These are phyloP conservation scores for Sinopyrophorus schimmeli DNA, from an alignment of 2,888 invertebrate species.

Conservation along the genomic window DNA sequence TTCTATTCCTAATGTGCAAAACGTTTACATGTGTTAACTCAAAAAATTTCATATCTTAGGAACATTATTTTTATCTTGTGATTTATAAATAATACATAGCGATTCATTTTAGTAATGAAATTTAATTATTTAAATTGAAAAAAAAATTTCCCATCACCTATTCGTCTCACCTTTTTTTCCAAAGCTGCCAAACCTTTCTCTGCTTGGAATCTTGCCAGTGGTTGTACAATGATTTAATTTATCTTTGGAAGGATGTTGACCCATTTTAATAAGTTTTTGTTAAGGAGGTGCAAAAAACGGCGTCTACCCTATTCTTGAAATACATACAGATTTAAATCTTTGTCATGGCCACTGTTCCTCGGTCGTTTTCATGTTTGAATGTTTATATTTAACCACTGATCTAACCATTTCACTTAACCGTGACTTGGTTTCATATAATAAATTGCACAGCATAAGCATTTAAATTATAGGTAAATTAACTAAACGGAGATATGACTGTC, in stretches of 20 bases:
- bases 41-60: too few relatives aligned
- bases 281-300: conserved; percentile 1
- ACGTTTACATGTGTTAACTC: too few relatives aligned
- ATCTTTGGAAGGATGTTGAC: conserved; percentile 77
- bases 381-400: conserved; percentile 17
- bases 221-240: conserved; percentile 70
- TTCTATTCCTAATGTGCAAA: too few relatives aligned
- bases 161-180: conserved; percentile 67
- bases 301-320: conserved; percentile 7
- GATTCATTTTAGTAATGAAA: too few relatives aligned
- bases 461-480: too few relatives aligned
- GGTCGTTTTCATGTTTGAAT: conserved; percentile 10
- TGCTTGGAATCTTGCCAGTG: conserved; percentile 59
- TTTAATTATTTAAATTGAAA: too few relatives aligned
- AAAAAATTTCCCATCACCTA: too few relatives aligned
- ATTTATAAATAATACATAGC: too few relatives aligned
- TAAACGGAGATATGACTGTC: too few relatives aligned
- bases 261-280: too few relatives aligned
- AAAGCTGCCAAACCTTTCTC: conserved; percentile 72
- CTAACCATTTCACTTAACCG: conserved; percentile 15
- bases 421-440: conserved; percentile 13
- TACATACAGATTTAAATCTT: conserved; percentile 2
- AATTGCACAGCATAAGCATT: conserved; percentile 1
- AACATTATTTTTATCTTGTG: too few relatives aligned
- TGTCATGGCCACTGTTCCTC: conserved; percentile 22